Percentiles rank a stretch among this genome's conserved stretches.
phyloP scores from a whole-genome alignment of 2,888 invertebrate genomes.

The Furcula furcula region DNA sequence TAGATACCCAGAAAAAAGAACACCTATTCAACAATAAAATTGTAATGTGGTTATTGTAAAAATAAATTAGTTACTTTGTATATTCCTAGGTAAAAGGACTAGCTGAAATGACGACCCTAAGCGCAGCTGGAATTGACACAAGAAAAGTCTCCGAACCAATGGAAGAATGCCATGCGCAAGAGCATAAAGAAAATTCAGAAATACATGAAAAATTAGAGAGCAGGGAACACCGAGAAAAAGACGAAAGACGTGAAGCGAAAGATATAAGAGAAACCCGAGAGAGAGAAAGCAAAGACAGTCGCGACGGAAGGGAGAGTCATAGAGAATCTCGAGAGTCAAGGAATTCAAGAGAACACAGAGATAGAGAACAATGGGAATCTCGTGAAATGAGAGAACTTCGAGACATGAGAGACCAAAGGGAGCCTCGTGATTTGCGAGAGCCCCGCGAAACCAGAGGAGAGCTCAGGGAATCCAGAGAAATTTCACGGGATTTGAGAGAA shows the following conservation, averaged over 20 bases:
- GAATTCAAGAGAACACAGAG: constrained; percentile 49
- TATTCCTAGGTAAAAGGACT: constrained; percentile 89
- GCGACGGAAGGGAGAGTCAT: constrained; percentile 56
- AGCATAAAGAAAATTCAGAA: constrained; percentile 58
- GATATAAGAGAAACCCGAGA: constrained; percentile 58
- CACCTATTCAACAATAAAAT: neutral
- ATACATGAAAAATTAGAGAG: constrained; percentile 57
- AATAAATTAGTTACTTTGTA: constrained; percentile 1
- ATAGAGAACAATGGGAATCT: constrained; percentile 60
- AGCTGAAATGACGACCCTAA: constrained; percentile 95
- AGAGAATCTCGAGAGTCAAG: constrained; percentile 63
- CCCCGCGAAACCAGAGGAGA: constrained; percentile 50
- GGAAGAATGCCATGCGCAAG: constrained; percentile 71
- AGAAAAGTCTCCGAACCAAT: constrained; percentile 75
- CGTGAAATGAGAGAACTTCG: constrained; percentile 51
- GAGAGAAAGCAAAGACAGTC: constrained; percentile 60
- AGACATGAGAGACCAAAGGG: constrained; percentile 60
- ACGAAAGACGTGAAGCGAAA: constrained; percentile 61
- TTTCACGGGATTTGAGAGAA: constrained; percentile 49
- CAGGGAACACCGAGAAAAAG: constrained; percentile 61
- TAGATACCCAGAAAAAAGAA: constrained; percentile 1
- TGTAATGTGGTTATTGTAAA: neutral
- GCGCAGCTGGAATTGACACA: constrained; percentile 82
- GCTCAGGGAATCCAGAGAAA: constrained; percentile 50
- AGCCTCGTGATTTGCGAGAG: constrained; percentile 57